Evolutionary conservation across 2,113 vertebrate genomes (phyloP).

Genomic region (Dascyllus trimaculatus): DNA sequence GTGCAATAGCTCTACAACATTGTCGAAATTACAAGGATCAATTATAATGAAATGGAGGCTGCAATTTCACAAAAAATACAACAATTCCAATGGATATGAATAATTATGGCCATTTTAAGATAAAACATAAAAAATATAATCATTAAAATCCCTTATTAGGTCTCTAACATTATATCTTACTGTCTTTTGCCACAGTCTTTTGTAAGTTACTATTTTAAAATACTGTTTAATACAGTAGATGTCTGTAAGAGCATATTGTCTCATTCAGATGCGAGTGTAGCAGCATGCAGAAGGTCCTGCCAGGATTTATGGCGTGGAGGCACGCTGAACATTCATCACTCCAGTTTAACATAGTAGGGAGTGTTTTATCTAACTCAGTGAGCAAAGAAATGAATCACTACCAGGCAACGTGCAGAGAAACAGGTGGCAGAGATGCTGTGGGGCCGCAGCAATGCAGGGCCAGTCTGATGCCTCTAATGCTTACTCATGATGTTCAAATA

Average conservation of each 20-base stretch:
- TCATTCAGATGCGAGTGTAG: conserved; percentile 31
- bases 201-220: conserved; percentile 1
- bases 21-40: no score
- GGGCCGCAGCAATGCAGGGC: conserved; percentile 20
- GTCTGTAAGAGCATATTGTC: conserved; percentile 12
- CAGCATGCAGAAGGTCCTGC: conserved; percentile 26
- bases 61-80: no score
- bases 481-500: conserved; percentile 7
- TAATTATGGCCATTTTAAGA: no score
- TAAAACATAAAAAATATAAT: no score
- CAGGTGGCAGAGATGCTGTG: conserved; percentile 37
- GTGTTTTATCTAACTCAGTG: conserved; percentile 37
- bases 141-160: no score
- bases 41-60: no score
- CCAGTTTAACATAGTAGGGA: conserved; percentile 46
- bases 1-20: no score
- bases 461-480: not conserved
- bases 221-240: not conserved
- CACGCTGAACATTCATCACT: conserved; percentile 45
- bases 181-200: no score
- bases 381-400: conserved; percentile 54
- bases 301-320: conserved; percentile 38
- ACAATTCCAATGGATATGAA: no score
- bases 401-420: conserved; percentile 37
- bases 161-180: no score